Percentiles rank a stretch among this genome's conserved stretches.
Evolutionary conservation across 2,113 vertebrate genomes (phyloP).

Genomic region (Halcyon malimbica): DNA sequence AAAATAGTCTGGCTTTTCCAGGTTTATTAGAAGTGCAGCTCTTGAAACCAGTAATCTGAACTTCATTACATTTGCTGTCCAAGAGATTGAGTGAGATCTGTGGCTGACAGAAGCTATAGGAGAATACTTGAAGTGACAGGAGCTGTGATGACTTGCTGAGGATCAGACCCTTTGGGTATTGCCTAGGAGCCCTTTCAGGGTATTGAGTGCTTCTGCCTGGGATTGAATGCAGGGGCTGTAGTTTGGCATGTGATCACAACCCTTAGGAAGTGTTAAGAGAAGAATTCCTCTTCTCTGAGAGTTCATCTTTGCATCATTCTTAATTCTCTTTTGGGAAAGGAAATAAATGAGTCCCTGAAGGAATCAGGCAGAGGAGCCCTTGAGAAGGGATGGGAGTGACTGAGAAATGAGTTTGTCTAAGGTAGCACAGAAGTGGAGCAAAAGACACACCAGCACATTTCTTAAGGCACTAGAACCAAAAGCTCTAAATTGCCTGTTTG

Average conservation of each 20-base stretch:
- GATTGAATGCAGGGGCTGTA: neutral
- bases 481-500: neutral
- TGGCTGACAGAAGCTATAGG: neutral
- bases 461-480: neutral
- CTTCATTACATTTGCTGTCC: neutral
- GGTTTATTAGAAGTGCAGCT: neutral
- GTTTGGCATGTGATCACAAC: neutral
- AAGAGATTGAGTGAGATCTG: neutral
- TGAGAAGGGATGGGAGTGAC: neutral
- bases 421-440: no score
- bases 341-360: neutral
- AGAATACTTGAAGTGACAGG: neutral
- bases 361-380: neutral
- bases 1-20: neutral
- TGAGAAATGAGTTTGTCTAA: no score
- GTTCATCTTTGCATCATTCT: neutral
- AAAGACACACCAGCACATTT: rapidly evolving
- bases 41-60: neutral
- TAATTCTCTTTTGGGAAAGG: neutral
- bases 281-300: neutral
- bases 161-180: neutral
- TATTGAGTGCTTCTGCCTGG: neutral
- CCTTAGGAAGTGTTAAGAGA: neutral
- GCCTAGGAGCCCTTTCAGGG: neutral
- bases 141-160: neutral